Percentiles rank a stretch among this genome's conserved stretches.
phyloP scores from a whole-genome alignment of 2,888 invertebrate genomes.

The Tetragonisca angustula region DNA sequence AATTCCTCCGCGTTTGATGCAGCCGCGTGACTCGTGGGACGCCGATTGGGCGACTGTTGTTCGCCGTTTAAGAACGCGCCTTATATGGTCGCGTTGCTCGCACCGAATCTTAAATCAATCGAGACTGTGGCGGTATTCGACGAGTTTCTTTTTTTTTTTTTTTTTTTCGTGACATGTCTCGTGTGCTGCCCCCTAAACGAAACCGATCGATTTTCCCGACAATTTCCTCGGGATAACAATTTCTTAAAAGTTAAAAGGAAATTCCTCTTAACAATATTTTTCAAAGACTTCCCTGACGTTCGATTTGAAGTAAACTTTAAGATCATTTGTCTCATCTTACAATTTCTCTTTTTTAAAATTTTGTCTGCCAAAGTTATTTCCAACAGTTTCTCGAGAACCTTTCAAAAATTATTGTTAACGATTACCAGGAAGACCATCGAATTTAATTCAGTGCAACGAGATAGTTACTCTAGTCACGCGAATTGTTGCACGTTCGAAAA shows the following conservation, averaged over 20 bases:
- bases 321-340: too few relatives aligned
- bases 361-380: too few relatives aligned
- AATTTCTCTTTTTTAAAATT: too few relatives aligned
- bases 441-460: too few relatives aligned
- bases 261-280: too few relatives aligned
- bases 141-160: background rate
- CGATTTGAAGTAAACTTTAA: too few relatives aligned
- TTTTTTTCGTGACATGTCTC: background rate
- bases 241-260: background rate
- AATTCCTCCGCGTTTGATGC: constrained; percentile 28
- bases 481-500: too few relatives aligned
- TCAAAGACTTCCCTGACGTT: background rate
- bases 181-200: background rate
- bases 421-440: too few relatives aligned
- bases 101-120: constrained; percentile 11
- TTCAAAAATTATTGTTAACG: too few relatives aligned
- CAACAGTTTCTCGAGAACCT: too few relatives aligned
- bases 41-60: constrained; percentile 31
- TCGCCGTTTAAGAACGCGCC: constrained; percentile 28
- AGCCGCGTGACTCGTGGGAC: constrained; percentile 26
- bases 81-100: constrained; percentile 26
- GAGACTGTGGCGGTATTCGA: background rate
- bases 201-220: background rate
- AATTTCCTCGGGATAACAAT: background rate
- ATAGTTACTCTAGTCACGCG: too few relatives aligned